phyloP scores from a whole-genome alignment of 2,888 invertebrate genomes.

The Rhimphoctona megacephalus region DNA sequence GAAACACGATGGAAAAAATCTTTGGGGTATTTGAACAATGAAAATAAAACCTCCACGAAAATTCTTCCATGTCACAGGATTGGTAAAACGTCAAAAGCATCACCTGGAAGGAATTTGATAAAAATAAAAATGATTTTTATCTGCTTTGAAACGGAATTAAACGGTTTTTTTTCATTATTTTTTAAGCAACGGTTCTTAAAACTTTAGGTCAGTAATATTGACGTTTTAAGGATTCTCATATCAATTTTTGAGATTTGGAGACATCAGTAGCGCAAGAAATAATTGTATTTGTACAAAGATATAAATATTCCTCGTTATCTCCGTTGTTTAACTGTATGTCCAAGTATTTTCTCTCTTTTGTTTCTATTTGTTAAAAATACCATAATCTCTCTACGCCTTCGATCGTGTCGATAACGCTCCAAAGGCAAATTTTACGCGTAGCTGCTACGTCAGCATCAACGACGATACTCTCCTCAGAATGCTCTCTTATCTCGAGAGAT shows the following conservation, averaged over 20 bases:
- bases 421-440: constrained; percentile 38
- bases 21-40: no score
- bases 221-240: no score
- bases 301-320: constrained; percentile 12
- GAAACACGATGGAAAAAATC: no score
- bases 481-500: constrained; percentile 19
- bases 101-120: no score
- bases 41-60: no score
- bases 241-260: background rate
- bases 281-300: background rate
- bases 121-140: no score
- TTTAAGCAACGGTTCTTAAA: background rate
- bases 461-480: constrained; percentile 3
- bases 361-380: constrained; percentile 8
- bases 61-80: no score
- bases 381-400: constrained; percentile 43
- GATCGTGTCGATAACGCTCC: constrained; percentile 38
- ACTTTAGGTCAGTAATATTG: background rate
- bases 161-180: no score
- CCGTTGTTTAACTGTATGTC: background rate
- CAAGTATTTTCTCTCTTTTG: constrained; percentile 13
- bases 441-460: constrained; percentile 39
- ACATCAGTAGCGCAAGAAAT: background rate
- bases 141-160: no score
- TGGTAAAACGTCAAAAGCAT: no score